phyloP scores from a whole-genome alignment of 2,113 vertebrate species.

The Clupea harengus region DNA sequence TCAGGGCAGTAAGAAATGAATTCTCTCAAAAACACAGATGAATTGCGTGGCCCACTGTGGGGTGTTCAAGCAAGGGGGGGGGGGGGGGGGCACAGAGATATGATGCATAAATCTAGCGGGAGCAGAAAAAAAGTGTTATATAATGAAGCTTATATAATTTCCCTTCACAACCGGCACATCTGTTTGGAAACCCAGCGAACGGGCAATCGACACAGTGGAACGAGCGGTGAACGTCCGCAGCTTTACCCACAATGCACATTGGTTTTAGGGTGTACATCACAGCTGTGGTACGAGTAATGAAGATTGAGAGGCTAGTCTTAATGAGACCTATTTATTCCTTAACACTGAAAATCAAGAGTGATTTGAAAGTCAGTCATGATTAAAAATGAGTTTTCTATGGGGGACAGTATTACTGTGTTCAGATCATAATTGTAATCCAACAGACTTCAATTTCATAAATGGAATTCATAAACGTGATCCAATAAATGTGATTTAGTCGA shows the following conservation, averaged over 20 bases:
- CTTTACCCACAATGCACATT: neutral
- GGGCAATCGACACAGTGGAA: neutral
- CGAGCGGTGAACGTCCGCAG: neutral
- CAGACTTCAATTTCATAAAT: neutral
- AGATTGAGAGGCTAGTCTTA: neutral
- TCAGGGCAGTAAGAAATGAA: neutral
- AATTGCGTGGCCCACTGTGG: too few relatives aligned
- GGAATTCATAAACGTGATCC: neutral
- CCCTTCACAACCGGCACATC: neutral
- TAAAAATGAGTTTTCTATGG: neutral
- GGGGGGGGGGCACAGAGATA: too few relatives aligned
- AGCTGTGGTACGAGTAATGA: neutral
- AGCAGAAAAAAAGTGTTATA: neutral
- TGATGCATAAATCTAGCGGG: too few relatives aligned
- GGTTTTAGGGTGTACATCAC: neutral
- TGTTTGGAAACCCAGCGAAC: neutral
- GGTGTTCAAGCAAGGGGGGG: too few relatives aligned
- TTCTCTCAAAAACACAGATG: too few relatives aligned
- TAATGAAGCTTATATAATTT: conserved; percentile 20
- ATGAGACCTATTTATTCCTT: neutral
- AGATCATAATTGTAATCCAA: neutral
- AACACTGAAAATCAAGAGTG: neutral
- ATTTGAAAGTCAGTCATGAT: neutral
- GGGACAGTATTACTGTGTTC: too few relatives aligned
- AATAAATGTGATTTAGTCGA: too few relatives aligned